Base-by-base conservation (phyloP, 2,797 vertebrate genomes). In the Bovichtus diacanthus region DNA sequence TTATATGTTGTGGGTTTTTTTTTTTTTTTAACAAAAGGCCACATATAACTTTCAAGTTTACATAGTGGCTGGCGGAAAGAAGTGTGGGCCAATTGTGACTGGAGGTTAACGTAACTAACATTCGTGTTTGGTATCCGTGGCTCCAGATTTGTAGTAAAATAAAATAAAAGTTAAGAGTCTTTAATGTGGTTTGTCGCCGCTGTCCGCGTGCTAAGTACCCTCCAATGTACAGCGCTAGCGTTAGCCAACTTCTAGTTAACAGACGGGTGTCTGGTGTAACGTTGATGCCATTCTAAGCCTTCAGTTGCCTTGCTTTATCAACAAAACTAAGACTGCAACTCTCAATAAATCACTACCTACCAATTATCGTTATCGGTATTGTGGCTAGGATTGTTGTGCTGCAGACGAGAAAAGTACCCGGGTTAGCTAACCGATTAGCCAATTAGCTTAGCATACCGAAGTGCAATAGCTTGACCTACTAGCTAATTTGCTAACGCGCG, bases 401-500 rank as follows among this genome's bases (percentile, higher is more conserved):
- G 27, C 70, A 41, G 15, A 64, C 27, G 29, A 66, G 5, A 29
- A 47, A 68, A 49, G 58, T 59, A 50, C 16, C 25, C 27, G 9
- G 5, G 38, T 74, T 70, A 67, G 71, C 69, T 78, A 59, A 56
- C n/a, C 13, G 21, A 39, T 76, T 76, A 83, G 53, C 78, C 38
- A 60, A 23, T 53, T 84, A 72, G 81, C 82, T 80, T 84, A 87
- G 81, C 77, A 72, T 69, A 29, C 49, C 77, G 38, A 51, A 56
- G 69, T 61, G 64, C 43, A 78, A 58, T 66, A 69, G 74, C 76
- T 44, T 27, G 12, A 59, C 27, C 51, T 66, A 41, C 60, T 25
- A 73, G 75, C 84, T 71, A 80, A 59, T 61, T 71, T 70, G 78
- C 76, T 87, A 89, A 50, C 74, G 84, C 84, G 82, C 88, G 90